These are phyloP conservation scores for Neolamprologus variostigma DNA, from an alignment of 2,113 vertebrate genomes.

Conservation along the genomic window DNA sequence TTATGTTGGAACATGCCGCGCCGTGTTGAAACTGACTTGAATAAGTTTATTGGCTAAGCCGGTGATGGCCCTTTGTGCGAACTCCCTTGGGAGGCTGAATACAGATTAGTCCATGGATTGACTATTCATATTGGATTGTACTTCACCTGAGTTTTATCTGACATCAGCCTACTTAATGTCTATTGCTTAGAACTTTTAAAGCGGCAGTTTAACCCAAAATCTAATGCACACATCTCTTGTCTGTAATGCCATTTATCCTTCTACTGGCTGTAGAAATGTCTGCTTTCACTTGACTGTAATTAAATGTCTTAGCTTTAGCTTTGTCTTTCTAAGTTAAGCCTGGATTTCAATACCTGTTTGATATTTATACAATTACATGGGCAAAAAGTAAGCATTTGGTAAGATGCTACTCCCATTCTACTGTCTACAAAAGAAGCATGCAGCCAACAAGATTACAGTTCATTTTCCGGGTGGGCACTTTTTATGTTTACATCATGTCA, in stretches of 20 bases:
- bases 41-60: constrained; percentile 50
- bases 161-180: not conserved
- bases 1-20: constrained; percentile 56
- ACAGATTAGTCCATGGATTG: constrained; percentile 56
- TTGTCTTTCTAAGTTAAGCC: not conserved
- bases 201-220: not conserved
- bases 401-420: not conserved
- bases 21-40: constrained; percentile 57
- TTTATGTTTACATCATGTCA: not conserved
- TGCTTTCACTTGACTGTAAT: not conserved
- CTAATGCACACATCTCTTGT: not conserved
- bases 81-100: constrained; percentile 43
- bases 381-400: not conserved
- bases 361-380: not conserved
- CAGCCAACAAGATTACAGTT: not conserved
- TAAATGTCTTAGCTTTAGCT: not conserved
- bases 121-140: constrained; percentile 42
- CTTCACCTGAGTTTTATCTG: not conserved
- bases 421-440: not conserved
- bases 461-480: not conserved
- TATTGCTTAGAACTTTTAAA: not conserved
- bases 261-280: not conserved
- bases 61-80: constrained; percentile 29
- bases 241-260: not conserved
- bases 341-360: not conserved